These are phyloP conservation scores for Clavelina lepadiformis DNA, from an alignment of 23 tunicate species.

Conservation along the genomic window DNA sequence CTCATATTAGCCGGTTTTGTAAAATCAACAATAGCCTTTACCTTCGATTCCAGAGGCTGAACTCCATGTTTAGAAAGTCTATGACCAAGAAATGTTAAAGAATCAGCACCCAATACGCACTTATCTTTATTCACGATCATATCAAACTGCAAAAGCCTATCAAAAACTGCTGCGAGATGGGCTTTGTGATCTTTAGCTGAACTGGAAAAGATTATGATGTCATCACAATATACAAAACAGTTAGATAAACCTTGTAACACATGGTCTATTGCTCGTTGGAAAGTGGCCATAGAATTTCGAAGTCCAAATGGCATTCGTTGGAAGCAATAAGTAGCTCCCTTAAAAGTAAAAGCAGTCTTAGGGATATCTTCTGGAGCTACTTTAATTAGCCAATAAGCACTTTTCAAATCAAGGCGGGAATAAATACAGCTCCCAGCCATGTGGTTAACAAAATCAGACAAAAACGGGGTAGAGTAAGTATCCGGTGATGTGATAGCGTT, in stretches of 20 bases:
- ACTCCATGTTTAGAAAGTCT: neutral
- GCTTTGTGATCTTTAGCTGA: slow-evolving; percentile 3
- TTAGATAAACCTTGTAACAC: slow-evolving; percentile 19
- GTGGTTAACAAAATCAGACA: neutral
- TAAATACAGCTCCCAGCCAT: slow-evolving; percentile 12
- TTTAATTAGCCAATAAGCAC: slow-evolving; percentile 24
- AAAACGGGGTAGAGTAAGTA: slow-evolving; percentile 12
- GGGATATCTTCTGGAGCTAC: slow-evolving; percentile 1
- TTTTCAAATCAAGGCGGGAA: slow-evolving; percentile 8
- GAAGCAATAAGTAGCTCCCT: slow-evolving; percentile 1
- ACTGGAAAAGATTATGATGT: slow-evolving; percentile 3
- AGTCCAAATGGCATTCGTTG: slow-evolving; percentile 21
- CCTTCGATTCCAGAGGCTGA: neutral
- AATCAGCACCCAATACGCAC: slow-evolving; percentile 1
- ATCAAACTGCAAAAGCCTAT: slow-evolving; percentile 6
- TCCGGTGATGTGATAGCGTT: slow-evolving; percentile 14
- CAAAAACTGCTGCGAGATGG: slow-evolving; percentile 9
- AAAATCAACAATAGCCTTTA: slow-evolving; percentile 1
- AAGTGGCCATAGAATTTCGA: slow-evolving; percentile 9
- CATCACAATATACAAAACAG: slow-evolving; percentile 11
- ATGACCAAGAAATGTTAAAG: slow-evolving; percentile 6
- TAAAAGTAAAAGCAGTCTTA: slow-evolving; percentile 14
- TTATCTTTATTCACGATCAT: slow-evolving; percentile 13
- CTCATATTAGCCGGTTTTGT: neutral
- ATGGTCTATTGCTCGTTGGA: slow-evolving; percentile 24